phyloP scores from a whole-genome alignment of 2,797 vertebrate genomes.

The Acrocephalus scirpaceus region DNA sequence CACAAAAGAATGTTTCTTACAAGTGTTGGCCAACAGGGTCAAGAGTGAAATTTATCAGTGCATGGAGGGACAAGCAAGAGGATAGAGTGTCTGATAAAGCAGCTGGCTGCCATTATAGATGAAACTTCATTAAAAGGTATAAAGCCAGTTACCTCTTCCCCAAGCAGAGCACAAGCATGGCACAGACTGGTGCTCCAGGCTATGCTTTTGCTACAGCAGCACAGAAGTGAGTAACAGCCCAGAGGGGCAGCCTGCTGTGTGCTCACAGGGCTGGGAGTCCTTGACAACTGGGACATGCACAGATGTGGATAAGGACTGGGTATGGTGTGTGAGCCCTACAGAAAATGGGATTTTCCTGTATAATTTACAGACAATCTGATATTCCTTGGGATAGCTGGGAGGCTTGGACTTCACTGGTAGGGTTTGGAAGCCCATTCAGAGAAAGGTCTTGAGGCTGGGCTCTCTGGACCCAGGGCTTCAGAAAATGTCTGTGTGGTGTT shows the following conservation, averaged over 20 bases:
- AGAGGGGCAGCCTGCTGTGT: background rate
- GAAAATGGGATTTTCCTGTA: background rate
- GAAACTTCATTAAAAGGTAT: background rate
- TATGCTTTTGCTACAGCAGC: background rate
- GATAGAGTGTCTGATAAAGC: background rate
- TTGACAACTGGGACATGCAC: background rate
- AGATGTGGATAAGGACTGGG: background rate
- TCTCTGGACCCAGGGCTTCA: background rate
- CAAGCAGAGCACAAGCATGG: background rate
- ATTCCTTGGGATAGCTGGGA: background rate
- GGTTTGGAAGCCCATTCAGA: background rate
- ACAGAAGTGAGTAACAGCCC: background rate
- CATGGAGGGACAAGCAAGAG: background rate
- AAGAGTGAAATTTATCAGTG: background rate
- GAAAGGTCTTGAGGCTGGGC: background rate
- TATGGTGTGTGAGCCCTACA: background rate
- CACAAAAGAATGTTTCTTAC: background rate
- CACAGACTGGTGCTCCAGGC: background rate
- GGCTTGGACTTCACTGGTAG: background rate
- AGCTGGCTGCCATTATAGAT: background rate
- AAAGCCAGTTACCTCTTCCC: constrained; percentile 9
- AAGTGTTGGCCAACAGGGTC: background rate
- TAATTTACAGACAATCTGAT: background rate
- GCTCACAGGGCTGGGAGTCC: background rate
- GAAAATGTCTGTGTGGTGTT: background rate